Conservation (phyloP, 2,888 invertebrate species). For the Lasioglossum pauxillum region DNA sequence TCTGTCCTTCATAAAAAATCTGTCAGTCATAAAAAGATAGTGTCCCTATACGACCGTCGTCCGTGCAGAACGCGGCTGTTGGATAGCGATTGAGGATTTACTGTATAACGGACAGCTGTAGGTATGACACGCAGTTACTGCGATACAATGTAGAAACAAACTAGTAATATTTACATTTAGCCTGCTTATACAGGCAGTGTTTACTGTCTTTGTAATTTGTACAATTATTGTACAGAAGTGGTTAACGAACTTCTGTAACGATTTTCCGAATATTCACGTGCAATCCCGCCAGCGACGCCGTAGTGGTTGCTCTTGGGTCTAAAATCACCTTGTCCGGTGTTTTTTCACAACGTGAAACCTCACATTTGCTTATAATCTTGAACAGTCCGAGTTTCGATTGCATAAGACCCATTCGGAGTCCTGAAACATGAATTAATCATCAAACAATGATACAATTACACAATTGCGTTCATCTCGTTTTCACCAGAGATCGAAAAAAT, state of each 20-base stretch:
- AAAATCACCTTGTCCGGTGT: slow-evolving; percentile 72
- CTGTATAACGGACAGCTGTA: not conserved
- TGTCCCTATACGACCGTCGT: too few relatives aligned
- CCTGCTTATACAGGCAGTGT: not conserved
- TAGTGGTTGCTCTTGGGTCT: slow-evolving; percentile 67
- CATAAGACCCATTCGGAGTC: slow-evolving; percentile 76
- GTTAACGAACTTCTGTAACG: not conserved
- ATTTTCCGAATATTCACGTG: slow-evolving; percentile 63
- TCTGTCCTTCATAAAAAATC: too few relatives aligned
- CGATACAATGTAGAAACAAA: not conserved
- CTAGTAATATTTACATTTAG: not conserved
- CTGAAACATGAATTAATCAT: slow-evolving; percentile 52
- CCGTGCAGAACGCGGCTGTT: too few relatives aligned
- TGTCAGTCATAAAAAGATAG: too few relatives aligned
- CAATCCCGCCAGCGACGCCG: slow-evolving; percentile 66
- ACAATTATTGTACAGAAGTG: too few relatives aligned
- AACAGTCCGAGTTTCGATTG: slow-evolving; percentile 76
- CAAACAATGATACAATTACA: not conserved
- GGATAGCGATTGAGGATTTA: not conserved
- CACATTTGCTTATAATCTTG: slow-evolving; percentile 73
- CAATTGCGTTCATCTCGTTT: not conserved
- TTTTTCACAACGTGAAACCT: slow-evolving; percentile 70
- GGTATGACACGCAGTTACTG: not conserved
- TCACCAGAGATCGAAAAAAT: too few relatives aligned
- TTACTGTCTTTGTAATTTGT: too few relatives aligned